phyloP scores from a whole-genome alignment of 1,140 invertebrate genomes.

The Hypothenemus hampei region DNA sequence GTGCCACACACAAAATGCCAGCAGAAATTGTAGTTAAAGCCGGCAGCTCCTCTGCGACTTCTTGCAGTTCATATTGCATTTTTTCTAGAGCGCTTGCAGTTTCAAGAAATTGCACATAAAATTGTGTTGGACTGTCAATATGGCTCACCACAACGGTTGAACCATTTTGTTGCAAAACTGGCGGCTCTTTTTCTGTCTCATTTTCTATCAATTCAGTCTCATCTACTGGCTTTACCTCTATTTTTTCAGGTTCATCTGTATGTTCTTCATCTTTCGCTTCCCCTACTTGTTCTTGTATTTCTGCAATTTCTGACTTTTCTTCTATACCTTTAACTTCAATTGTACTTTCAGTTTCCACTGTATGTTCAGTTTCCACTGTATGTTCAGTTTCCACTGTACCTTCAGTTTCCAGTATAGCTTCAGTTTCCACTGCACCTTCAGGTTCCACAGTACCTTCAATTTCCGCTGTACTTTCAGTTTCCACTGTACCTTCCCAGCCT shows the following conservation, averaged over 20 bases:
- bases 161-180: too few relatives aligned
- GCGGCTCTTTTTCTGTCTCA: too few relatives aligned
- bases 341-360: too few relatives aligned
- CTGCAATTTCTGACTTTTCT: too few relatives aligned
- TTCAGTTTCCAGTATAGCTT: not conserved
- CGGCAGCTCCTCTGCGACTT: slow-evolving; percentile 46
- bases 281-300: too few relatives aligned
- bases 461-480: not conserved
- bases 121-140: slow-evolving; percentile 59
- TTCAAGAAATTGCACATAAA: slow-evolving; percentile 58
- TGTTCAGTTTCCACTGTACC: not conserved
- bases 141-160: slow-evolving; percentile 54
- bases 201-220: too few relatives aligned
- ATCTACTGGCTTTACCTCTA: too few relatives aligned
- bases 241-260: too few relatives aligned
- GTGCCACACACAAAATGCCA: slow-evolving; percentile 64
- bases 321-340: too few relatives aligned
- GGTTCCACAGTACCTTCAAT: not conserved
- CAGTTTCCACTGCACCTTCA: not conserved
- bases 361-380: too few relatives aligned
- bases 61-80: slow-evolving; percentile 58
- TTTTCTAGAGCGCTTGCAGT: slow-evolving; percentile 49
- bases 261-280: too few relatives aligned
- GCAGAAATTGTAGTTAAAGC: slow-evolving; percentile 54
- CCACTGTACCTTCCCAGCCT: slow-evolving; percentile 33